These are phyloP conservation scores for Trematomus loennbergii DNA, from an alignment of 2,113 vertebrate species.

Conservation along the genomic window DNA sequence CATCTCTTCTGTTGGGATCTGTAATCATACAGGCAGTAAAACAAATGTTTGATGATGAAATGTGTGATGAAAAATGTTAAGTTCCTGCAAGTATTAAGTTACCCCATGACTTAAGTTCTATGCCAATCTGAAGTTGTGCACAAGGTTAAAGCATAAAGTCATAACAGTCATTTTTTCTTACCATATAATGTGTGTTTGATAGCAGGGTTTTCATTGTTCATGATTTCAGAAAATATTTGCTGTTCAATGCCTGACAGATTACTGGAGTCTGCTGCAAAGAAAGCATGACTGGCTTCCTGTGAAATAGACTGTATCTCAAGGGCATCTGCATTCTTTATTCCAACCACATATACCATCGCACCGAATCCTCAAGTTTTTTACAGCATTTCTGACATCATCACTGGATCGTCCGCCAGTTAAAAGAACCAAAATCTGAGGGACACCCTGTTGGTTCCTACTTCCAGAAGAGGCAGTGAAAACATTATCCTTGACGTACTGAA, in stretches of 20 bases:
- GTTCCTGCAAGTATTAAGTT: conserved; percentile 22
- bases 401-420: conserved; percentile 87
- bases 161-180: conserved; percentile 56
- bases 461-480: conserved; percentile 88
- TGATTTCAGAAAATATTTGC: conserved; percentile 63
- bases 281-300: conserved; percentile 82
- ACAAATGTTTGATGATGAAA: conserved; percentile 33
- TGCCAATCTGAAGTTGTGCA: neutral
- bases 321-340: conserved; percentile 83
- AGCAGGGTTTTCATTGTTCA: conserved; percentile 22
- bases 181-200: conserved; percentile 47
- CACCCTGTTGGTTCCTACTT: conserved; percentile 87
- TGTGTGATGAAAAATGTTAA: neutral
- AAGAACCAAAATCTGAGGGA: conserved; percentile 89
- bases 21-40: conserved; percentile 67
- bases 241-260: conserved; percentile 74
- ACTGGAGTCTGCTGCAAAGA: conserved; percentile 81
- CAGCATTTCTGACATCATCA: conserved; percentile 82
- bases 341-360: conserved; percentile 86
- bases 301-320: conserved; percentile 87
- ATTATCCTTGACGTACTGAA: conserved; percentile 84
- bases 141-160: neutral
- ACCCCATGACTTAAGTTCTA: neutral
- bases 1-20: conserved; percentile 79
- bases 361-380: conserved; percentile 80